Conservation (phyloP, 2,113 vertebrate species). For the Gallinago jamesoni region DNA sequence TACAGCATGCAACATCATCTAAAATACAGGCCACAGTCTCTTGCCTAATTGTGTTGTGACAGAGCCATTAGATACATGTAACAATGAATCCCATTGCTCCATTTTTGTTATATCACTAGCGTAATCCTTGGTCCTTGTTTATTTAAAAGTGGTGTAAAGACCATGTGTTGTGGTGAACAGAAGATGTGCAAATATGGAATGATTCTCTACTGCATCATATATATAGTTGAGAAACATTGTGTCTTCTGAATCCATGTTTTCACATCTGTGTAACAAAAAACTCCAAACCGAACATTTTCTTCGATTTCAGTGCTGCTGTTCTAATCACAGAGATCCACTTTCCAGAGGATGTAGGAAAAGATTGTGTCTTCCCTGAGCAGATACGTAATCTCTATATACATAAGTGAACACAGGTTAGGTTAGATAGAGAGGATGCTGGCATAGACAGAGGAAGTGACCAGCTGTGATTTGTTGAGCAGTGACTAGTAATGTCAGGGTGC, state of each 20-base stretch:
- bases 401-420: neutral
- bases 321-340: neutral
- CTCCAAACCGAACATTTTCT: neutral
- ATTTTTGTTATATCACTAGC: neutral
- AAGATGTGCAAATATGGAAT: neutral
- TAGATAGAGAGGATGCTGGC: neutral
- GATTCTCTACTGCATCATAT: rapidly evolving
- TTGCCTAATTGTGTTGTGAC: neutral
- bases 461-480: neutral
- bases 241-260: neutral
- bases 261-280: neutral
- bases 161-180: neutral
- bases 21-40: neutral
- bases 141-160: neutral
- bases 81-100: neutral
- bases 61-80: neutral
- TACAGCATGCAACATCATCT: neutral
- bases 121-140: neutral
- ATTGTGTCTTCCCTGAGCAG: neutral
- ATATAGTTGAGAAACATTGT: neutral
- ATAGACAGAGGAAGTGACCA: neutral
- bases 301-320: neutral
- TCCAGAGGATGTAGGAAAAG: neutral
- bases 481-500: neutral
- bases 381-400: rapidly evolving